phyloP scores from a whole-genome alignment of 2,113 vertebrate species.

The Trichomycterus rosablanca region DNA sequence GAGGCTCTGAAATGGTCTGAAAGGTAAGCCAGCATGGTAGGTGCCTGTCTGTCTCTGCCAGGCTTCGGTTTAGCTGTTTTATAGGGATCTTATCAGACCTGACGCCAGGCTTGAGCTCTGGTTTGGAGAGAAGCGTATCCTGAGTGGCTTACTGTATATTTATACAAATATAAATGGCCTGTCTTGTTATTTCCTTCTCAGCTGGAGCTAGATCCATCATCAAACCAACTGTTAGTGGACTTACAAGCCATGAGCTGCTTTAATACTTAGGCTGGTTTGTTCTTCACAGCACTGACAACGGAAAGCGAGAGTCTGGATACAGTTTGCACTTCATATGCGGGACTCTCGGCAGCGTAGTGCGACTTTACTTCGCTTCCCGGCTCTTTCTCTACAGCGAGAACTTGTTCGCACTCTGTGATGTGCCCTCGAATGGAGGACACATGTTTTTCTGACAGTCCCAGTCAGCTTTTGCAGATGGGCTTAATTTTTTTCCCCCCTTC shows the following conservation, averaged over 20 bases:
- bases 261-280: constrained; percentile 47
- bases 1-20: constrained; percentile 41
- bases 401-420: constrained; percentile 28
- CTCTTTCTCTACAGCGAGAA: constrained; percentile 21
- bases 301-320: neutral
- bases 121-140: too few species aligned
- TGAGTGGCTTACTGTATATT: too few species aligned
- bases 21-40: constrained; percentile 22
- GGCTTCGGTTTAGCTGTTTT: too few species aligned
- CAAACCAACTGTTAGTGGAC: constrained; percentile 57
- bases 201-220: neutral
- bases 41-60: constrained; percentile 19
- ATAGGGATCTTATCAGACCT: constrained; percentile 7
- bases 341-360: neutral
- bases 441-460: constrained; percentile 41
- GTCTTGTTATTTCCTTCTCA: neutral
- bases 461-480: constrained; percentile 18
- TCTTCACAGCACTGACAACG: too few species aligned
- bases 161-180: neutral
- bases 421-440: constrained; percentile 44
- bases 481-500: constrained; percentile 8
- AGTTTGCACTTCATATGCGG: neutral
- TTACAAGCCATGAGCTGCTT: constrained; percentile 44
- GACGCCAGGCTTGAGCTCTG: neutral
- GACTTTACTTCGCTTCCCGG: constrained; percentile 2